phyloP scores from a whole-genome alignment of 2,113 vertebrate genomes.

The Monopterus albus region DNA sequence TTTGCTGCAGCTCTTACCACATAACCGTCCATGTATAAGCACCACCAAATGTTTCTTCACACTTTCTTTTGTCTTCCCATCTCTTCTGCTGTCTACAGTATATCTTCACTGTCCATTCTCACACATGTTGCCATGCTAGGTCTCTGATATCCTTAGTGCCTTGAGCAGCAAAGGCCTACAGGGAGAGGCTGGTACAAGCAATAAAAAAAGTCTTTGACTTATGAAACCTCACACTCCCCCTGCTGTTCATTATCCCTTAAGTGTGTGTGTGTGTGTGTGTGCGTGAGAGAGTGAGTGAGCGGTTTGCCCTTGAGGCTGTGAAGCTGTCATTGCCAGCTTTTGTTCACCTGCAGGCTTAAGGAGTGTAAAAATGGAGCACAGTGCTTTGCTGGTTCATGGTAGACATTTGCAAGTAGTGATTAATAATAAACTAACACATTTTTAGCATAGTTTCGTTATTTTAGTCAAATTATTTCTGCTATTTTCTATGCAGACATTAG shows the following conservation, averaged over 20 bases:
- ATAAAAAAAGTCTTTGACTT: conserved; percentile 41
- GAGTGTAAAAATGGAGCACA: conserved; percentile 66
- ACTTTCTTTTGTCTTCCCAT: conserved; percentile 1
- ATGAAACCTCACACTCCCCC: conserved; percentile 59
- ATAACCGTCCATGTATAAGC: neutral
- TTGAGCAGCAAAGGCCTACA: conserved; percentile 10
- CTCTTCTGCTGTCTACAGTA: neutral
- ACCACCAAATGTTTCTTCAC: neutral
- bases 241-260: conserved; percentile 46
- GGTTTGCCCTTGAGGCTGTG: conserved; percentile 46
- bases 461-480: neutral
- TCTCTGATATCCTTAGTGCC: conserved; percentile 15
- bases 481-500: neutral
- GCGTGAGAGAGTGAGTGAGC: neutral
- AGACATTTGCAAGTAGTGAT: conserved; percentile 81
- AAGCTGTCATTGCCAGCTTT: conserved; percentile 72
- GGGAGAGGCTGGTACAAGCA: conserved; percentile 22
- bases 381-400: conserved; percentile 70
- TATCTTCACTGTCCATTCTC: conserved; percentile 5
- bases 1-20: neutral
- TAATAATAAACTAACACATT: neutral
- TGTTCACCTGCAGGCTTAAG: conserved; percentile 59
- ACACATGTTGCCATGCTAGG: conserved; percentile 18
- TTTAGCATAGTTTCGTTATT: neutral
- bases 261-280: neutral